These are phyloP conservation scores for Hermetia illucens DNA, from an alignment of 1,140 invertebrate species.

Conservation along the genomic window DNA sequence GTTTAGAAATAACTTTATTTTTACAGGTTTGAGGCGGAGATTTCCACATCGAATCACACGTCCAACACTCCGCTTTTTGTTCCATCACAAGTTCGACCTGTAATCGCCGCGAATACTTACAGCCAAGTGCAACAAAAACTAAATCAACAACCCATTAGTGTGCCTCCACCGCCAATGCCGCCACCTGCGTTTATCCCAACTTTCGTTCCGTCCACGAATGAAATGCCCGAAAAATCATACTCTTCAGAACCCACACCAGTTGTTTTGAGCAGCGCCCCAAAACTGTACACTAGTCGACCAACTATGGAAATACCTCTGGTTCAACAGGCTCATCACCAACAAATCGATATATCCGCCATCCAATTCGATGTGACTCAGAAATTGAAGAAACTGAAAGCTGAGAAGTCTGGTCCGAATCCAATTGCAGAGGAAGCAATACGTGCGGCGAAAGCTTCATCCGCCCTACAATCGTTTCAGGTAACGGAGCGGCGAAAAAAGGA, in stretches of 20 bases:
- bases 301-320: constrained; percentile 30
- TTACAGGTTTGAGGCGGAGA: constrained; percentile 78
- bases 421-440: constrained; percentile 46
- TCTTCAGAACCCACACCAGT: constrained; percentile 36
- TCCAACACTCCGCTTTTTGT: constrained; percentile 27
- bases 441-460: constrained; percentile 41
- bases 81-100: constrained; percentile 39
- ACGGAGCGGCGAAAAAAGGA: constrained; percentile 47
- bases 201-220: constrained; percentile 33
- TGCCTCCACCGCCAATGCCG: constrained; percentile 38
- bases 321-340: constrained; percentile 27
- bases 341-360: constrained; percentile 43
- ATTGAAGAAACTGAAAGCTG: constrained; percentile 47
- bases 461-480: constrained; percentile 34
- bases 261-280: constrained; percentile 45
- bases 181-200: constrained; percentile 28
- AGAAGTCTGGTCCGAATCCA: constrained; percentile 43
- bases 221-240: constrained; percentile 5
- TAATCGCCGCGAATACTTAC: constrained; percentile 52
- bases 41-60: constrained; percentile 37
- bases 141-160: constrained; percentile 34
- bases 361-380: constrained; percentile 49
- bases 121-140: constrained; percentile 48
- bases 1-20: constrained; percentile 10
- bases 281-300: constrained; percentile 38